phyloP scores from a whole-genome alignment of 2,113 vertebrate species.

The Sciurus niger region DNA sequence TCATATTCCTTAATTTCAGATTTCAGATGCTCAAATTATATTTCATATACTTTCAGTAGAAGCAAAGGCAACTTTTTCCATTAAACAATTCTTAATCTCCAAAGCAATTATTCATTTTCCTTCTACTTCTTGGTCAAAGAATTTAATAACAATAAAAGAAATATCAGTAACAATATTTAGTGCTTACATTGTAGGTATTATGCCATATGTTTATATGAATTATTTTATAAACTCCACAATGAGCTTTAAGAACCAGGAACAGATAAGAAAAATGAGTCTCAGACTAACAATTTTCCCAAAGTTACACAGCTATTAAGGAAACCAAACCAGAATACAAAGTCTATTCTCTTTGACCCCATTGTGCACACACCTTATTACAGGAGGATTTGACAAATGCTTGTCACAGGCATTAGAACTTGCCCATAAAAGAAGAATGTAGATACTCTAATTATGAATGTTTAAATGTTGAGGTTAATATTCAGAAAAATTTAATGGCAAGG shows the following conservation, averaged over 20 bases:
- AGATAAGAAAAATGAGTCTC: conserved; percentile 17
- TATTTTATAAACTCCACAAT: not conserved
- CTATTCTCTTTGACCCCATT: not conserved
- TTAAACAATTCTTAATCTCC: not conserved
- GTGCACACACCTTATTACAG: not conserved
- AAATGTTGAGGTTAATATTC: not conserved
- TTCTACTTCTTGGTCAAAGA: conserved; percentile 19
- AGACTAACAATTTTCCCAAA: not conserved
- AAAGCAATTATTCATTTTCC: conserved; percentile 48
- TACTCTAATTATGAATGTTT: not conserved
- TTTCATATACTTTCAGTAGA: conserved; percentile 30
- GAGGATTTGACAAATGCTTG: not conserved
- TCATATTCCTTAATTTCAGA: not conserved
- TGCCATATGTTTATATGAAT: not conserved
- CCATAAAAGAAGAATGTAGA: not conserved
- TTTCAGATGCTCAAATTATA: conserved; percentile 39
- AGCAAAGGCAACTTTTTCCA: not conserved
- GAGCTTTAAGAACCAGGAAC: not conserved
- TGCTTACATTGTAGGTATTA: not conserved
- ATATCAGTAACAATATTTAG: not conserved
- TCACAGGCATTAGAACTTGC: not conserved
- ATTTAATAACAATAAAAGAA: not conserved
- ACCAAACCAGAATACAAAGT: not conserved
- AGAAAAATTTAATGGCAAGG: conserved; percentile 15
- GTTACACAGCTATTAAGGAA: not conserved